Evolutionary conservation across 1,140 invertebrate genomes (phyloP), one percentile per base, ranked within the genome.

Genomic region (Drosophila rhopaloa): DNA sequence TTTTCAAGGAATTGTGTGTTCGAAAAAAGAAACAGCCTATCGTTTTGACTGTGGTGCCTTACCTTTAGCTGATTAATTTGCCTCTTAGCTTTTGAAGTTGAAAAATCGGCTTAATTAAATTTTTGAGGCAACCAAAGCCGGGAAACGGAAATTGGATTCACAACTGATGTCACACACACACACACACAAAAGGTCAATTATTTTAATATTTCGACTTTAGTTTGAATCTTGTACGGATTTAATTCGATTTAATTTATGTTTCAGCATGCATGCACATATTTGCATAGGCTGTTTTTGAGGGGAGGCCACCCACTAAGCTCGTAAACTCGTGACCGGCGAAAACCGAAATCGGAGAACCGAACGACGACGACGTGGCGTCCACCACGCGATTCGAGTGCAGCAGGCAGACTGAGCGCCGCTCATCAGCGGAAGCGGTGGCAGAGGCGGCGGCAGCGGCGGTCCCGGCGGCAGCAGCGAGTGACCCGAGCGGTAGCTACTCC

Each of bases 191-290:
- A 32, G 37, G 37, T 27, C 41, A 71, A 71, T 71, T 71, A 71
- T 71, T 70, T 44, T 50, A 71, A 68, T 79, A 70, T 79, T 88
- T 74, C 47, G 76, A 73, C 79, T 88, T 89, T 56, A 78, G 68
- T 72, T 74, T 56, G 57, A 74, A 41, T 83, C 73, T 80, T 78
- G 40, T 54, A 68, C 54, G 68, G 58, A 80, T 84, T 84, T 84
- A 66, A 88, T 73, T 77, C 60, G 76, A 78, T 79, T 89, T 88
- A 82, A 86, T 86, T 79, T 72, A 86, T 88, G 76, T 78, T 71
- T 53, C 72, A 76, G 76, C 76, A 75, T 58, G 40, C 55, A 54
- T 40, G 53, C 80, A 75, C 62, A 61, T 70, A 77, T 81, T 85
- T 77, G 71, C 74, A 81, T 81, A 63, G 60, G 35, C 58, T 10